phyloP scores from a whole-genome alignment of 2,888 invertebrate species.

The Lasioglossum villosulum region DNA sequence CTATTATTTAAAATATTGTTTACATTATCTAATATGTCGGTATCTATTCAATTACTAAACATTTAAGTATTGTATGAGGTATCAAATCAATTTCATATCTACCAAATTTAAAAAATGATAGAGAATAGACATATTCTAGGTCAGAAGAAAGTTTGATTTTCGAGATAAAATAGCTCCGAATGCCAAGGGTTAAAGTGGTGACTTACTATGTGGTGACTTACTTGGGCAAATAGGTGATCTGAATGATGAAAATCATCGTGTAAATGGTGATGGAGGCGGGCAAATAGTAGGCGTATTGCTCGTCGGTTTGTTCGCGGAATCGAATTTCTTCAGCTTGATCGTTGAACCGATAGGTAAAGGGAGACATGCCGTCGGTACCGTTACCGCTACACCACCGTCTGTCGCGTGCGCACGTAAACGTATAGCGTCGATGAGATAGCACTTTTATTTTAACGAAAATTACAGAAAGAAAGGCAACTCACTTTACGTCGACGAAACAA shows the following conservation, averaged over 20 bases:
- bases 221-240: slow-evolving; percentile 92
- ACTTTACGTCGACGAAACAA: slow-evolving; percentile 93
- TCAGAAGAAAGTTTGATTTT: too few relatives aligned
- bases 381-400: slow-evolving; percentile 86
- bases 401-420: slow-evolving; percentile 31
- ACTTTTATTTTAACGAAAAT: background rate
- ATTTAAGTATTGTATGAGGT: too few relatives aligned
- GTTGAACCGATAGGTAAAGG: slow-evolving; percentile 93
- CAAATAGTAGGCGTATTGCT: slow-evolving; percentile 94
- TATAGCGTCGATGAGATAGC: background rate
- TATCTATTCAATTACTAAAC: too few relatives aligned
- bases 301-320: slow-evolving; percentile 92
- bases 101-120: too few relatives aligned
- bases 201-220: slow-evolving; percentile 85
- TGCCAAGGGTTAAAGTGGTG: too few relatives aligned
- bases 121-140: too few relatives aligned
- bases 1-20: too few relatives aligned
- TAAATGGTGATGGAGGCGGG: slow-evolving; percentile 92
- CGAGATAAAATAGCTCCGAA: too few relatives aligned
- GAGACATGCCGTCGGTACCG: slow-evolving; percentile 90
- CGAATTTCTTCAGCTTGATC: slow-evolving; percentile 90
- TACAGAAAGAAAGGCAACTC: slow-evolving; percentile 76
- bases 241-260: slow-evolving; percentile 91
- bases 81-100: too few relatives aligned
- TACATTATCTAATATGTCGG: too few relatives aligned